Percentiles rank a stretch among this genome's conserved stretches.
These are phyloP conservation scores for Siderastrea radians DNA, from an alignment of 92 coral and sea anemone species.

Conservation along the genomic window DNA sequence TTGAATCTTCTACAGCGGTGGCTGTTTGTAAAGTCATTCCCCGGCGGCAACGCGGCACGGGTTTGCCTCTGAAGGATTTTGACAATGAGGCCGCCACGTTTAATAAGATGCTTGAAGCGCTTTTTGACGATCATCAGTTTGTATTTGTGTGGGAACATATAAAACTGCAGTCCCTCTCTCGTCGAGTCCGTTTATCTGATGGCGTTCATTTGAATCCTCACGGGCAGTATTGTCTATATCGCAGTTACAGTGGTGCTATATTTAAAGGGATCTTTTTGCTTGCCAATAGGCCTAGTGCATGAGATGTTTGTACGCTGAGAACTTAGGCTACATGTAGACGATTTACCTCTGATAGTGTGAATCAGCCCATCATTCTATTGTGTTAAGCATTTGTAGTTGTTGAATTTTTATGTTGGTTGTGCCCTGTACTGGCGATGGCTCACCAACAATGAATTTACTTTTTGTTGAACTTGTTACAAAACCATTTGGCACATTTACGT, in stretches of 20 bases:
- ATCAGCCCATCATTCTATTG: not conserved
- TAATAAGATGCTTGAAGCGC: not conserved
- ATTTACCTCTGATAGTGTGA: not conserved
- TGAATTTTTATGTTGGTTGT: not conserved
- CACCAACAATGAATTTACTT: not conserved
- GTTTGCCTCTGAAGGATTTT: not conserved
- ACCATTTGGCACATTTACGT: not conserved
- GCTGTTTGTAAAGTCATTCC: conserved; percentile 21
- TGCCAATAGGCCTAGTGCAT: conserved; percentile 4
- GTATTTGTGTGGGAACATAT: not conserved
- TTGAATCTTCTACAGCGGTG: not conserved
- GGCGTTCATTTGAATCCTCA: not conserved
- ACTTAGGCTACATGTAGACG: not conserved
- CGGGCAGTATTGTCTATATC: conserved; percentile 1
- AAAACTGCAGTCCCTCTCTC: not conserved
- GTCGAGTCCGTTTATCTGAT: not conserved
- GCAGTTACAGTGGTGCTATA: not conserved
- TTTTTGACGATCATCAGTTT: not conserved
- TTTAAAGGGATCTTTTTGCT: conserved; percentile 8
- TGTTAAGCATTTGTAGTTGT: not conserved
- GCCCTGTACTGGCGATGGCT: not conserved
- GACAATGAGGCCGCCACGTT: not conserved
- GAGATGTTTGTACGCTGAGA: not conserved
- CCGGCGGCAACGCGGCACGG: conserved; percentile 11
- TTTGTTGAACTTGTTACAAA: not conserved